Evolutionary conservation across 2,797 vertebrate species (phyloP).

Genomic region (Chelonia mydas): DNA sequence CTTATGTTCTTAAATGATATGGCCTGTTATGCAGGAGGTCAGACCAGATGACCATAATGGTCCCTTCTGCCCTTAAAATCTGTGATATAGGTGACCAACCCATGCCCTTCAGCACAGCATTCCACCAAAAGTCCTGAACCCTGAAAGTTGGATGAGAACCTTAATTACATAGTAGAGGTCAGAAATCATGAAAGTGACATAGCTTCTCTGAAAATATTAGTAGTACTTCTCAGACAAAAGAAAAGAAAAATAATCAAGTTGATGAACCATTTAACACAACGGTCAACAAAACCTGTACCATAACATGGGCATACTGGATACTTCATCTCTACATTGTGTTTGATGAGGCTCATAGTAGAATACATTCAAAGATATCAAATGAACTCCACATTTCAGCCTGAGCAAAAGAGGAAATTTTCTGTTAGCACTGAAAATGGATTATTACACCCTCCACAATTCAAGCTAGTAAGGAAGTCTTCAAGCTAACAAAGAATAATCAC

Average conservation of each 20-base stretch:
- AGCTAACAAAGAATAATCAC: conserved; percentile 21
- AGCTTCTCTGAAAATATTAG: conserved; percentile 5
- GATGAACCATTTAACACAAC: conserved; percentile 22
- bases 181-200: conserved; percentile 18
- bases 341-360: conserved; percentile 18
- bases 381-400: background rate
- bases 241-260: conserved; percentile 10
- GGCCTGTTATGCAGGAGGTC: too few species aligned
- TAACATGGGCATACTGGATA: background rate
- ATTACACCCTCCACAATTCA: conserved; percentile 6
- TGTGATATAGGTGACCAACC: background rate
- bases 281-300: background rate
- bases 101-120: background rate
- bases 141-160: background rate
- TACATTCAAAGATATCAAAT: conserved; percentile 19
- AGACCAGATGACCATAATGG: too few species aligned
- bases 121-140: conserved; percentile 30
- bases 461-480: background rate
- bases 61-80: conserved; percentile 6
- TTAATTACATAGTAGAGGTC: background rate
- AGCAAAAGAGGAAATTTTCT: background rate
- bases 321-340: conserved; percentile 28
- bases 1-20: too few species aligned
- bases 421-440: conserved; percentile 6
- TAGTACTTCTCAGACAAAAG: conserved; percentile 32